phyloP scores from a whole-genome alignment of 2,888 invertebrate genomes.

The Anorthoa munda region DNA sequence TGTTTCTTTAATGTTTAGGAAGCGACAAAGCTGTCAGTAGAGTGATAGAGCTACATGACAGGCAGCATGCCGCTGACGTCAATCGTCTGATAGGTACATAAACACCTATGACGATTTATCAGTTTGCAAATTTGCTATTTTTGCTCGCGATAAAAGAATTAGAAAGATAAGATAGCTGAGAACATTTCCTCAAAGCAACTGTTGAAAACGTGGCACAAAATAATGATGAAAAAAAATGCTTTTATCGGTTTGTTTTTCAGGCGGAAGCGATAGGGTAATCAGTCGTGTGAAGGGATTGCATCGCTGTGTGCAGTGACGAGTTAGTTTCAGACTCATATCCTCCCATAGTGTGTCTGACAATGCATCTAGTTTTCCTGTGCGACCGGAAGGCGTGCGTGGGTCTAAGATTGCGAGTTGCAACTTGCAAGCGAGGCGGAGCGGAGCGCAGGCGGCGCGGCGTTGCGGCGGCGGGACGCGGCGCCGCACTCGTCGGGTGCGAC shows the following conservation, averaged over 20 bases:
- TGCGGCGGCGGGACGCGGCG: conserved; percentile 60
- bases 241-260: conserved; percentile 69
- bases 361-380: conserved; percentile 84
- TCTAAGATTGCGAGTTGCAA: conserved; percentile 75
- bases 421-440: conserved; percentile 58
- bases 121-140: conserved; percentile 78
- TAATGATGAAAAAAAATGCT: conserved; percentile 68
- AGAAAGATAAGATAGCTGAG: conserved; percentile 78
- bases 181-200: conserved; percentile 86
- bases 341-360: conserved; percentile 74
- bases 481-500: conserved; percentile 76
- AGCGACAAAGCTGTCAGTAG: conserved; percentile 43
- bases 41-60: conserved; percentile 22
- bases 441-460: conserved; percentile 58
- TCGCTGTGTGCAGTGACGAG: conserved; percentile 56
- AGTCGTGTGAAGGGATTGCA: conserved; percentile 55
- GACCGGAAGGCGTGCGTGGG: conserved; percentile 85
- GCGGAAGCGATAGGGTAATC: conserved; percentile 78
- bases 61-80: conserved; percentile 68
- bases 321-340: conserved; percentile 73
- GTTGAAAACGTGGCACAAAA: conserved; percentile 56
- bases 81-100: conserved; percentile 58
- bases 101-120: conserved; percentile 75
- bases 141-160: conserved; percentile 75
- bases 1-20: conserved; percentile 44